phyloP scores from a whole-genome alignment of 64 coral and sea anemone genomes.

The Montipora foliosa region DNA sequence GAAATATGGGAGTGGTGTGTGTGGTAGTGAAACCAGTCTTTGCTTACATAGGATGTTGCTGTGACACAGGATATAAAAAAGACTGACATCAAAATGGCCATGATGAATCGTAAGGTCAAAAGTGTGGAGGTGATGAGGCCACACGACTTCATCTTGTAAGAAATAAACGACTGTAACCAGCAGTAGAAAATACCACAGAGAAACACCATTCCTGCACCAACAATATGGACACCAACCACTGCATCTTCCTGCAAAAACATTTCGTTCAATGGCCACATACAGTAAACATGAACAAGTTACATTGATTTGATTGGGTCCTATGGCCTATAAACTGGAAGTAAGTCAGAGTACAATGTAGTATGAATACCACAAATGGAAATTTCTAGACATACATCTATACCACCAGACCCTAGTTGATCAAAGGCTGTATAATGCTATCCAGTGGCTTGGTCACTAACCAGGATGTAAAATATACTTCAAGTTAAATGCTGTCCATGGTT shows the following conservation, averaged over 20 bases:
- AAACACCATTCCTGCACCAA: constrained; percentile 71
- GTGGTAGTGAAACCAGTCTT: constrained; percentile 23
- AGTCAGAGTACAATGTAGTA: too few species aligned
- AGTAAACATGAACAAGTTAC: too few species aligned
- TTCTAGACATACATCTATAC: too few species aligned
- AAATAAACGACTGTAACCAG: constrained; percentile 81
- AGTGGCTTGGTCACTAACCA: too few species aligned
- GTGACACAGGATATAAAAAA: constrained; percentile 61
- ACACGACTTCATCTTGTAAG: constrained; percentile 87
- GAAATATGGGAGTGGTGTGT: background rate
- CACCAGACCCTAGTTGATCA: too few species aligned
- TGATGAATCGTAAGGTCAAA: constrained; percentile 45
- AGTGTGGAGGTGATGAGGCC: constrained; percentile 76
- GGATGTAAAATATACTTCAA: too few species aligned
- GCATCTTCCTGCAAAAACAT: constrained; percentile 10
- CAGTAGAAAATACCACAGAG: constrained; percentile 70
- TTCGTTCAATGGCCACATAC: background rate
- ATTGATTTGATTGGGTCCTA: too few species aligned
- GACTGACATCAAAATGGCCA: constrained; percentile 11
- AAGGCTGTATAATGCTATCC: too few species aligned
- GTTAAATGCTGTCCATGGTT: too few species aligned
- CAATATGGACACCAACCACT: constrained; percentile 33
- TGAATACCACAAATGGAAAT: too few species aligned
- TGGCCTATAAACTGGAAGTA: too few species aligned
- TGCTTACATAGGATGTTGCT: constrained; percentile 39